Evolutionary conservation across 2,113 vertebrate genomes (phyloP).

Genomic region (Danionella cerebrum): DNA sequence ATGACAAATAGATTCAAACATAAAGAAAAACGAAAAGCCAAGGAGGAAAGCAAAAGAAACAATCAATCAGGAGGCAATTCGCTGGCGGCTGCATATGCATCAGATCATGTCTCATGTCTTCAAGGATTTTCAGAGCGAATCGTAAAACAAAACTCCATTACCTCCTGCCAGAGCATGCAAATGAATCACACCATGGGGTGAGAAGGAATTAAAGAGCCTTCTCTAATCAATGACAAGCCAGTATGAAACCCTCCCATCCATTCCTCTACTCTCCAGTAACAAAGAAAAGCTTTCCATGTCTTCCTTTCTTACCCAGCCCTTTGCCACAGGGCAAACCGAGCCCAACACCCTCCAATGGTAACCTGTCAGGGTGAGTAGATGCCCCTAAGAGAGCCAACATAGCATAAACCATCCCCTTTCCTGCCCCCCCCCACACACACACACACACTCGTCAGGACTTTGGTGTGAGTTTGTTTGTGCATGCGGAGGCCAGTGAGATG

Average conservation of each 20-base stretch:
- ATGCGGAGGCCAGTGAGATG: constrained; percentile 63
- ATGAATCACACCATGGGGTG: constrained; percentile 99
- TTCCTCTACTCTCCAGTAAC: constrained; percentile 70
- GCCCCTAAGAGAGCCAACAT: constrained; percentile 14
- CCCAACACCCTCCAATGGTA: background rate
- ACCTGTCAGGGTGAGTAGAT: constrained; percentile 18
- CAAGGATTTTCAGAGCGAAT: constrained; percentile 92
- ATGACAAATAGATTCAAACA: constrained; percentile 31
- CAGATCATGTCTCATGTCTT: constrained; percentile 98
- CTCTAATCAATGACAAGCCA: constrained; percentile 99
- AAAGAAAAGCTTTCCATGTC: constrained; percentile 46
- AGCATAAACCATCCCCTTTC: background rate
- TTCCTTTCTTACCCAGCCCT: constrained; percentile 22
- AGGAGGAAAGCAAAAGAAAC: constrained; percentile 54
- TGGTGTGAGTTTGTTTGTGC: constrained; percentile 13
- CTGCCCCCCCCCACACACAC: background rate
- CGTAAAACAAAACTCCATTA: constrained; percentile 98
- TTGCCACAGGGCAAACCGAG: constrained; percentile 27
- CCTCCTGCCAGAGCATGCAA: constrained; percentile 99
- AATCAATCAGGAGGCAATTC: constrained; percentile 90
- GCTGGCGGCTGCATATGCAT: constrained; percentile 98
- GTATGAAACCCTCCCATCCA: constrained; percentile 85
- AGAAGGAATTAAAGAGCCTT: constrained; percentile 93
- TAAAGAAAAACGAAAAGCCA: constrained; percentile 42
- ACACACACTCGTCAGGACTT: background rate